These are phyloP conservation scores for Siniperca obscura DNA, from an alignment of 2,797 vertebrate species.

Conservation along the genomic window DNA sequence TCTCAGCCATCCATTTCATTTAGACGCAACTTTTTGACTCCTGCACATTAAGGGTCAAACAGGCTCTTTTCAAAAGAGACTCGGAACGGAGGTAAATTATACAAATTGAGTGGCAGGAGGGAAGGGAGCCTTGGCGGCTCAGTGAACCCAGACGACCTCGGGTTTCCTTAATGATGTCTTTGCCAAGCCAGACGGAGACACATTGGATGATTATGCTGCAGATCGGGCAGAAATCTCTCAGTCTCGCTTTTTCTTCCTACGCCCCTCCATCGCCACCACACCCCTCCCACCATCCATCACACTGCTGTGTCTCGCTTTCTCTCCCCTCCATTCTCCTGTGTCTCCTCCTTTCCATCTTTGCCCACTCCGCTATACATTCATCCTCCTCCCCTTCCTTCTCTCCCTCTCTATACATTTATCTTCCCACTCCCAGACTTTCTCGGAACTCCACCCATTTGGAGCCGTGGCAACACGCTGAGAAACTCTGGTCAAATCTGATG, in stretches of 20 bases:
- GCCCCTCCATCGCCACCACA: slow-evolving; percentile 12
- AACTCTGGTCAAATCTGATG: slow-evolving; percentile 79
- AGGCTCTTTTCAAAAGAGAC: slow-evolving; percentile 57
- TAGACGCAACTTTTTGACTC: slow-evolving; percentile 73
- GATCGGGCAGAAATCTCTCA: slow-evolving; percentile 54
- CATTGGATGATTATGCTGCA: slow-evolving; percentile 72
- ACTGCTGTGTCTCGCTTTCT: slow-evolving; percentile 29
- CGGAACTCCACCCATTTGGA: slow-evolving; percentile 59
- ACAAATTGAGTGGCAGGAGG: slow-evolving; percentile 80
- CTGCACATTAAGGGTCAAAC: slow-evolving; percentile 68
- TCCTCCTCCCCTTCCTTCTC: slow-evolving; percentile 11
- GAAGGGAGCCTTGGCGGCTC: slow-evolving; percentile 56
- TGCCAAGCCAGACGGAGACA: slow-evolving; percentile 73
- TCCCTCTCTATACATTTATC: slow-evolving; percentile 46
- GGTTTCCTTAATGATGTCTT: slow-evolving; percentile 82
- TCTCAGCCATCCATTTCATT: slow-evolving; percentile 70
- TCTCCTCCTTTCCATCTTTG: slow-evolving; percentile 40
- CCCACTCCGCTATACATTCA: slow-evolving; percentile 35
- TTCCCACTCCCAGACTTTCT: slow-evolving; percentile 47
- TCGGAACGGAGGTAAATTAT: slow-evolving; percentile 71
- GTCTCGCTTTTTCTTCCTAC: slow-evolving; percentile 47
- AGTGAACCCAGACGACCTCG: slow-evolving; percentile 72
- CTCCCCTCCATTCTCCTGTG: slow-evolving; percentile 27
- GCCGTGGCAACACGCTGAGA: slow-evolving; percentile 71
- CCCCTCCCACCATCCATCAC: slow-evolving; percentile 59